Base-by-base conservation (phyloP, 2,797 vertebrate species). In the Acanthornis magna region DNA sequence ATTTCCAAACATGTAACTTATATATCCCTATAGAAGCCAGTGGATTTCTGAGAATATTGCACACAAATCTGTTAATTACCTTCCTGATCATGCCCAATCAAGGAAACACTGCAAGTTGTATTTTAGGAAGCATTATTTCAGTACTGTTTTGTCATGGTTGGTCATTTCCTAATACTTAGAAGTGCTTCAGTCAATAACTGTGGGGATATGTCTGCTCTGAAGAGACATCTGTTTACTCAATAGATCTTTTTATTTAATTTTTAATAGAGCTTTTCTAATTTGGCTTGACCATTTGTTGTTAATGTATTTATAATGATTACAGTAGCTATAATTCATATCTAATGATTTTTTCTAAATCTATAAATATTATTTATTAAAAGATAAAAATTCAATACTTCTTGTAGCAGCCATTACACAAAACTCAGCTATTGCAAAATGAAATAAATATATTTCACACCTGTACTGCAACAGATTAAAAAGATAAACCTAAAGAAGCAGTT, bases 241-340 rank as follows among this genome's bases (percentile, higher is more conserved):
- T 86, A 83, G 81, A 78, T 94, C 86, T 84, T 90, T 89, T 95
- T 91, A 94, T 84, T 95, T 93, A 95, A 85, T 90, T 96, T 96
- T 97, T 94, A 96, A 97, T 93, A 88, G 58, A 91, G 87, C 73
- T 73, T 93, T 96, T 85, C 72, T 95, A 90, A 96, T 97, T 95
- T 93, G 70, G 85, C 93, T 74, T 96, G 91, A 94, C 77, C 91
- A 95, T 85, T 96, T 91, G 55, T 96, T 85, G 87, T 93, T 96
- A 95, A 94, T 97, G 96, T 95, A 95, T 97, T 96, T 96, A 88
- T 77, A 96, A 91, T 91, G 6, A 96, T 96, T 92, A 96, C 67
- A 88, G 80, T 91, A 95, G 93, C 89, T 95, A 55, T 84, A 95
- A 96, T 95, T 97, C 81, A 96, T 80, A 88, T 47, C 53, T 95